A percentile compares a stretch with the other conserved stretches of the same genome.
Evolutionary conservation across 2,797 vertebrate genomes (phyloP).

Genomic region (Platyrinchus mystaceus): DNA sequence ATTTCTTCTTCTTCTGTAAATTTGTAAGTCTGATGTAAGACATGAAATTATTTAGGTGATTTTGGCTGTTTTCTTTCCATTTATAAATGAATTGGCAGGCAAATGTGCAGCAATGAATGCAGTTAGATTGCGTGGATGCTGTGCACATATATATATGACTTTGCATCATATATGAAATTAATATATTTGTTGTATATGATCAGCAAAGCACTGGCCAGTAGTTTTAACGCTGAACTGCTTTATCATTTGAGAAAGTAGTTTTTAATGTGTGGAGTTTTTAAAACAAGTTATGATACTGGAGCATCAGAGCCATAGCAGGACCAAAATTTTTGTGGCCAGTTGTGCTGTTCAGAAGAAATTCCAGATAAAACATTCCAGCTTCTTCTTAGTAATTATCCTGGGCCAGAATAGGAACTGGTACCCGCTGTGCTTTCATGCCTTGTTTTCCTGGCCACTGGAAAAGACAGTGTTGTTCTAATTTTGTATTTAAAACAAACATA

Average conservation of each 20-base stretch:
- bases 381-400: slow-evolving; percentile 2
- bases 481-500: not conserved
- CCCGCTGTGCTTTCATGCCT: not conserved
- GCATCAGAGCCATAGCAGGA: not conserved
- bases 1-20: not conserved
- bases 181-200: not conserved
- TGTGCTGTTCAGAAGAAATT: slow-evolving; percentile 2
- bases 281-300: not conserved
- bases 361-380: not conserved
- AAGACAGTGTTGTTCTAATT: not conserved
- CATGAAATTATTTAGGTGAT: not conserved
- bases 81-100: not conserved
- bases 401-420: not conserved
- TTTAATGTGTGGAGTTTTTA: not conserved
- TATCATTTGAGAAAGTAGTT: not conserved
- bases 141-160: not conserved
- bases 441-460: not conserved
- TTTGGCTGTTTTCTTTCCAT: not conserved
- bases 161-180: not conserved
- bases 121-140: not conserved
- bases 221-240: not conserved
- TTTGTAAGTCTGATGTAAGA: not conserved
- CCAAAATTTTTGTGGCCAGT: slow-evolving; percentile 2
- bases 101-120: not conserved
- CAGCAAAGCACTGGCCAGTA: not conserved